These are phyloP conservation scores for Nymphalis polychloros DNA, from an alignment of 2,888 invertebrate genomes.

Conservation along the genomic window DNA sequence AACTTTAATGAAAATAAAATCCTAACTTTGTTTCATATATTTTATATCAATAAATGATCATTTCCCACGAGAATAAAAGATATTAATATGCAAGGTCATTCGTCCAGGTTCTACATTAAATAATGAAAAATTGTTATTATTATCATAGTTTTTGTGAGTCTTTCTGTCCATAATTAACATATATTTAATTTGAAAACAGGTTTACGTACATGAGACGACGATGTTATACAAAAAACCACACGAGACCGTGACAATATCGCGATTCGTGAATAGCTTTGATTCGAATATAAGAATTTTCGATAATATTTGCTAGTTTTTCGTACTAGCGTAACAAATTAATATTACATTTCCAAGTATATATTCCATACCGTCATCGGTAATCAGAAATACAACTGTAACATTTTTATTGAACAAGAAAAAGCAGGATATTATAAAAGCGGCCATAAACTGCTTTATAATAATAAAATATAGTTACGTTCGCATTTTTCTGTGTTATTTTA, in stretches of 20 bases:
- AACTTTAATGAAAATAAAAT: too few relatives aligned
- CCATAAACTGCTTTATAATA: constrained; percentile 10
- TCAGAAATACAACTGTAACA: neutral
- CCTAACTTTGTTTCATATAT: neutral
- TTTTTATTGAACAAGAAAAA: constrained; percentile 8
- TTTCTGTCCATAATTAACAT: constrained; percentile 20
- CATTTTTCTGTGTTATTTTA: too few relatives aligned
- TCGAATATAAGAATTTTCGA: neutral
- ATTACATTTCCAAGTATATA: too few relatives aligned
- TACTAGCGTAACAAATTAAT: too few relatives aligned
- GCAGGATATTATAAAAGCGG: constrained; percentile 14
- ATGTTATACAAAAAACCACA: neutral
- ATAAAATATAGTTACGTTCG: neutral
- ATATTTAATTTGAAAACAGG: constrained; percentile 21
- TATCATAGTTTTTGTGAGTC: constrained; percentile 17
- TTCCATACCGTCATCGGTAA: too few relatives aligned
- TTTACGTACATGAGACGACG: constrained; percentile 3
- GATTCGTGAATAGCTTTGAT: neutral
- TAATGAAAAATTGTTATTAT: constrained; percentile 27
- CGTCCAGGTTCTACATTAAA: constrained; percentile 10
- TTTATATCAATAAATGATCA: neutral
- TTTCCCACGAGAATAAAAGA: constrained; percentile 5
- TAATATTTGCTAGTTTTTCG: neutral
- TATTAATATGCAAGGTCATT: constrained; percentile 28
- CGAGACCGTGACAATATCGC: neutral